Percentiles rank a stretch among this genome's conserved stretches.
phyloP scores from a whole-genome alignment of 2,888 invertebrate species.

The Sialis fuliginosa region DNA sequence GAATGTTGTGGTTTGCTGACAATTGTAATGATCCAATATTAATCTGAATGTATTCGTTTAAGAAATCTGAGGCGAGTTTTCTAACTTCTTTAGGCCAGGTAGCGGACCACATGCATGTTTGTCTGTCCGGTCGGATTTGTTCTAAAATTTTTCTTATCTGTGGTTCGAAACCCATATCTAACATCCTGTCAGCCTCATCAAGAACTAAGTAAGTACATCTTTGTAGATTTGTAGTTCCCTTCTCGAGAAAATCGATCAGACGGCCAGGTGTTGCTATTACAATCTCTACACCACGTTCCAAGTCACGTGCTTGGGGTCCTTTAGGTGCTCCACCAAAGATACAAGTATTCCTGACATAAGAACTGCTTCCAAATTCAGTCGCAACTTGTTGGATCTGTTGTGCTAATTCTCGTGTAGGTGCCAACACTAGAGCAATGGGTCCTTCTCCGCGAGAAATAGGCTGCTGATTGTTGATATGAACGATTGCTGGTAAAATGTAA shows the following conservation, averaged over 20 bases:
- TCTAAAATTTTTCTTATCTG: slow-evolving; percentile 87
- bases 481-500: slow-evolving; percentile 68
- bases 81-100: slow-evolving; percentile 98
- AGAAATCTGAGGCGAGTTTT: slow-evolving; percentile 80
- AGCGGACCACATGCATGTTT: slow-evolving; percentile 97
- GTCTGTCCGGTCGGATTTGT: slow-evolving; percentile 85
- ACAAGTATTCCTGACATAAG: slow-evolving; percentile 69
- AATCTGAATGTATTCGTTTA: slow-evolving; percentile 76
- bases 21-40: slow-evolving; percentile 80
- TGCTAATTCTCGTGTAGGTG: slow-evolving; percentile 61
- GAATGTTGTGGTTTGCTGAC: slow-evolving; percentile 81
- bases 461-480: slow-evolving; percentile 72
- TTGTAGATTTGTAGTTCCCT: slow-evolving; percentile 49
- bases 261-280: slow-evolving; percentile 80
- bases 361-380: slow-evolving; percentile 64
- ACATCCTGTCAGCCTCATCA: slow-evolving; percentile 92
- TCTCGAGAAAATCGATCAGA: slow-evolving; percentile 66
- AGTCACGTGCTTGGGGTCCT: slow-evolving; percentile 58
- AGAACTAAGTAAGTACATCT: slow-evolving; percentile 73
- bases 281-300: slow-evolving; percentile 63
- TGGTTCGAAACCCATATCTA: slow-evolving; percentile 97
- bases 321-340: slow-evolving; percentile 85
- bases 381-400: slow-evolving; percentile 78
- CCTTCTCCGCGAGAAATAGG: slow-evolving; percentile 66
- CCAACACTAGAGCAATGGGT: slow-evolving; percentile 63